Conservation (phyloP, 2,888 invertebrate genomes). For the Tipula vernalis region DNA sequence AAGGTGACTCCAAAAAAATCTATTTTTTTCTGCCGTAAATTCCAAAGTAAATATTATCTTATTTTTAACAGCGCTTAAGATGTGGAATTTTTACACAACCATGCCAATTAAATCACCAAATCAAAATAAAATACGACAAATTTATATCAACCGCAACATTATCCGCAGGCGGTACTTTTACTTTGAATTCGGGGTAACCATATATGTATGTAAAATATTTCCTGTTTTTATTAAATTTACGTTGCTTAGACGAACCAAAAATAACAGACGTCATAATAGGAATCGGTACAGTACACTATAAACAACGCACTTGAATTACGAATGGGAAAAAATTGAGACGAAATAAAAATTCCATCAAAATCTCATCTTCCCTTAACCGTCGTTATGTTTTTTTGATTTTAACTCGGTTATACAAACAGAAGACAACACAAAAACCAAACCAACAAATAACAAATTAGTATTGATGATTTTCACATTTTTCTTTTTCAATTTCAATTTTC, state of each 20-base stretch:
- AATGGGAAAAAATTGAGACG: not conserved
- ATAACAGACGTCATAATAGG: not conserved
- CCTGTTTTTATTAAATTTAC: not conserved
- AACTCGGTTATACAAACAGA: not conserved
- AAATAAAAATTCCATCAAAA: not conserved
- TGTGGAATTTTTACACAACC: no score
- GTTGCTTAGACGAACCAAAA: not conserved
- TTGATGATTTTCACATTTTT: not conserved
- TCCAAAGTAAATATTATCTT: no score
- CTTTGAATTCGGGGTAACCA: not conserved
- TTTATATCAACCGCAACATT: not conserved
- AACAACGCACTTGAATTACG: not conserved
- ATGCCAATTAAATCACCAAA: no score
- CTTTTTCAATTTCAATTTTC: not conserved
- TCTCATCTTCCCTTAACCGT: not conserved
- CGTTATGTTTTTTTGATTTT: not conserved
- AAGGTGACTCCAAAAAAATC: no score
- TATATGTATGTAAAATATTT: not conserved
- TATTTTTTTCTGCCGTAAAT: no score
- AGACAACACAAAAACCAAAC: not conserved
- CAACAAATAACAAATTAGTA: not conserved
- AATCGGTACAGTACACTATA: not conserved
- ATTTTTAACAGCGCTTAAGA: no score
- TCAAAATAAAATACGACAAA: no score
- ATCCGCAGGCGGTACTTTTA: not conserved